Conservation (phyloP, 2,797 vertebrate genomes). For the Setipinna tenuifilis region DNA sequence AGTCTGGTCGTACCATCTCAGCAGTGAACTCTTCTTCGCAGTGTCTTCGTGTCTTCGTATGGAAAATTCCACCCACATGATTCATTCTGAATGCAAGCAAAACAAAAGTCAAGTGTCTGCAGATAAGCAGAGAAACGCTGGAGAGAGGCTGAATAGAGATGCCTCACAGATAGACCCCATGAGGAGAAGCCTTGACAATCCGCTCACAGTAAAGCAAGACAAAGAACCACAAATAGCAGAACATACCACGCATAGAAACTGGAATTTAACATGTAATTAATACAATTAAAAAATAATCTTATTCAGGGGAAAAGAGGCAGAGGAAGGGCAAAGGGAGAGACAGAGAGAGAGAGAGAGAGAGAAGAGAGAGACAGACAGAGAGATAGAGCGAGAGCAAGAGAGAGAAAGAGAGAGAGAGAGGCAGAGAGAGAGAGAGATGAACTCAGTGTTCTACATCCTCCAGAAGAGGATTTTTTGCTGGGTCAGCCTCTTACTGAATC, state of each 20-base stretch:
- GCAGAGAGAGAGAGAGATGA: conserved; percentile 28
- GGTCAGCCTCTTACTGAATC: conserved; percentile 39
- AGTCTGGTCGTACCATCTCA: not conserved
- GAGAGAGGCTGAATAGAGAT: not conserved
- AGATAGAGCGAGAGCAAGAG: not conserved
- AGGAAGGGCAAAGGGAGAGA: not conserved
- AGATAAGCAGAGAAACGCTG: not conserved
- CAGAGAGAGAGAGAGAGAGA: not conserved
- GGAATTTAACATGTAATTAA: not conserved
- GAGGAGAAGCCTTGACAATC: not conserved
- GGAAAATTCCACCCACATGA: not conserved
- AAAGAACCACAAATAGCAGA: not conserved
- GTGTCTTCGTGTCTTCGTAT: not conserved
- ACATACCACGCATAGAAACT: not conserved
- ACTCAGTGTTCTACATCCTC: conserved; percentile 23
- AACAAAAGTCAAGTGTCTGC: not conserved
- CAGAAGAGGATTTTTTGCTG: conserved; percentile 37
- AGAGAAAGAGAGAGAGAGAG: conserved; percentile 1
- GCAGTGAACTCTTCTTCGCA: not conserved
- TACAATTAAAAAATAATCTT: not conserved
- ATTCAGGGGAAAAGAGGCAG: not conserved
- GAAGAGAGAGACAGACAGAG: not conserved
- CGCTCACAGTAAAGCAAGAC: not conserved
- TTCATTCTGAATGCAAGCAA: not conserved
- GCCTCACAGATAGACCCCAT: not conserved